Percentiles rank a stretch among this genome's conserved stretches.
phyloP scores from a whole-genome alignment of 2,888 invertebrate genomes.

The Chrysina gloriosa region DNA sequence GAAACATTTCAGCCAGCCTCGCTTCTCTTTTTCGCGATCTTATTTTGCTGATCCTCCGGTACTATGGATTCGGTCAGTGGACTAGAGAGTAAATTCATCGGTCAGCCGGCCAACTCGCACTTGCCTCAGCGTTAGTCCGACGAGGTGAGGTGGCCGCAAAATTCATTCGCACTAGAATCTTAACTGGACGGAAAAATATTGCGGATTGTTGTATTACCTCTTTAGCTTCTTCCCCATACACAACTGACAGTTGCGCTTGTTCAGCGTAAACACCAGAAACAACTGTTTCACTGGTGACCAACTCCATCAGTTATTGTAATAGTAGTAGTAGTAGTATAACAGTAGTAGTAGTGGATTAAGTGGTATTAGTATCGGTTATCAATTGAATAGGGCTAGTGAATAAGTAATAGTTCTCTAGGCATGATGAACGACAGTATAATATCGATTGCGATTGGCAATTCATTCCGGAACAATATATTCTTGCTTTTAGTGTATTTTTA shows the following conservation, averaged over 20 bases:
- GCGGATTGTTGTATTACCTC: slow-evolving; percentile 18
- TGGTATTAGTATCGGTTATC: slow-evolving; percentile 13
- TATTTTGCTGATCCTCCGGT: slow-evolving; percentile 31
- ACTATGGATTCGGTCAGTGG: slow-evolving; percentile 57
- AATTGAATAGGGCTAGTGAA: background rate
- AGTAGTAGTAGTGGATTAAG: slow-evolving; percentile 16
- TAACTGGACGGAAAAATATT: slow-evolving; percentile 24
- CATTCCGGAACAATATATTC: slow-evolving; percentile 12
- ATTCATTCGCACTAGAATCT: slow-evolving; percentile 22
- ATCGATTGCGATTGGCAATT: slow-evolving; percentile 22
- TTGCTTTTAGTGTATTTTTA: slow-evolving; percentile 30
- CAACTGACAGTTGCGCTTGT: slow-evolving; percentile 8
- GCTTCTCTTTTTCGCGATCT: slow-evolving; percentile 31
- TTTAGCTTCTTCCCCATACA: slow-evolving; percentile 16
- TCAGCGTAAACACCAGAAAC: slow-evolving; percentile 5
- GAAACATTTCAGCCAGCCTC: slow-evolving; percentile 28
- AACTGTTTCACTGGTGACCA: background rate
- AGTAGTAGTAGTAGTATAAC: background rate
- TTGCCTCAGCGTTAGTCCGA: slow-evolving; percentile 33
- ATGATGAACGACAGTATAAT: slow-evolving; percentile 34
- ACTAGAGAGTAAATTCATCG: slow-evolving; percentile 57
- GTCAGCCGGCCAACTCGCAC: slow-evolving; percentile 46
- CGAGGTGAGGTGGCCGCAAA: slow-evolving; percentile 43
- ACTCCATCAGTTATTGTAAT: background rate
- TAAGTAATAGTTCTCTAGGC: slow-evolving; percentile 24